phyloP scores from a whole-genome alignment of 2,113 vertebrate genomes.

The Dromaius novaehollandiae region DNA sequence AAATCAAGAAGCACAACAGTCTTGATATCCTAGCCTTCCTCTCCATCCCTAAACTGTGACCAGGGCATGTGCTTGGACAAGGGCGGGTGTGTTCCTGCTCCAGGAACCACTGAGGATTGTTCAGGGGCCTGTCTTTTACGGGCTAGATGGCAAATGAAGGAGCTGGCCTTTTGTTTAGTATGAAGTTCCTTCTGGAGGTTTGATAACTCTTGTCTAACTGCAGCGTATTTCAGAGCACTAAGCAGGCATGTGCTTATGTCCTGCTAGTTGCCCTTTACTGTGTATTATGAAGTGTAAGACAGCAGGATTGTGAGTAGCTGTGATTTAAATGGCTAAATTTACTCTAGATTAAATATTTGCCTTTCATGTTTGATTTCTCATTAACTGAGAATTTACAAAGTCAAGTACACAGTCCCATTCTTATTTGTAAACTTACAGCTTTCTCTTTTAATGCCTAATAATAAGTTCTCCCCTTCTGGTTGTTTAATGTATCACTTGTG shows the following conservation, averaged over 20 bases:
- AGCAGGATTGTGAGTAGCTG: slow-evolving; percentile 14
- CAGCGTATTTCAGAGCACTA: neutral
- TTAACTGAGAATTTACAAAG: slow-evolving; percentile 59
- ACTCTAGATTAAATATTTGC: slow-evolving; percentile 64
- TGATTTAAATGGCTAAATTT: slow-evolving; percentile 54
- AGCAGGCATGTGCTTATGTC: neutral
- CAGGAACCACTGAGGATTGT: neutral
- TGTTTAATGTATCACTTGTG: slow-evolving; percentile 58
- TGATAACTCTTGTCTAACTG: neutral
- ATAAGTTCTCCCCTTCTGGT: slow-evolving; percentile 53
- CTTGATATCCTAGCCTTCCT: neutral
- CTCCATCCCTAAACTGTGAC: neutral
- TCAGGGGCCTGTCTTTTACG: neutral
- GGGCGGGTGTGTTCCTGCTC: neutral
- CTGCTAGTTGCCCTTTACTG: slow-evolving; percentile 12
- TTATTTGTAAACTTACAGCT: slow-evolving; percentile 58
- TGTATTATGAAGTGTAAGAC: slow-evolving; percentile 10
- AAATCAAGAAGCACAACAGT: neutral
- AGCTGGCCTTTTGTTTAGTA: neutral
- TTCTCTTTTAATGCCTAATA: slow-evolving; percentile 48
- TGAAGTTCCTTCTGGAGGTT: neutral
- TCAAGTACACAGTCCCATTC: slow-evolving; percentile 32
- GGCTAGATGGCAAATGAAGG: neutral
- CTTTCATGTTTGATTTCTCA: slow-evolving; percentile 69
- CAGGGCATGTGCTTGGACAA: neutral